Base-by-base conservation (phyloP, 2,888 invertebrate genomes). In the Strigamia crassipes region DNA sequence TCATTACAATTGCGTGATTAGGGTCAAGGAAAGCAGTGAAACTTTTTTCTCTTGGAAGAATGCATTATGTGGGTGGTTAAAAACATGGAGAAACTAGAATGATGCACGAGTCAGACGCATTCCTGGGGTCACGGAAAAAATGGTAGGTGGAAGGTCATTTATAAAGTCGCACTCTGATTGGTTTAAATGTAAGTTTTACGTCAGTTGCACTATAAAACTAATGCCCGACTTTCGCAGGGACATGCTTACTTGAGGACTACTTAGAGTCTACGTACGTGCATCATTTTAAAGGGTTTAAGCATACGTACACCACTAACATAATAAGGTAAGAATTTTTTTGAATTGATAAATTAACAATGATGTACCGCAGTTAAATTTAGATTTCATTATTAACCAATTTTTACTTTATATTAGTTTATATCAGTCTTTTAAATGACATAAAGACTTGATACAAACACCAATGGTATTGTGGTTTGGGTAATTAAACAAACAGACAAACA, bases 221-320 rank as follows among this genome's bases (percentile, higher is more conserved):
- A 15, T 66, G 66, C 66, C 66, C 66, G 66, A 66, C 66, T 66
- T 66, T 66, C 31, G 27, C 66, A 10, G 51, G 51, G 66, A 66
- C 66, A 66, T 27, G 66, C 27, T 66, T 66, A 66, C 31, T 23
- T 66, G 66, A 66, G 66, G 66, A 66, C 66, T 66, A 66, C 66
- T 66, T 66, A n/a, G n/a, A 51, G 6, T 12, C 15, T 1, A n/a
- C 18, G 4, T n/a, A 51, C 51, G n/a, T 51, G 4, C 15, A 51
- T n/a, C 4, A 51, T 15, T 34, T 6, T 51, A 51, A 51, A 51
- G 15, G 42, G 42, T 46, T 46, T 46, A 46, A 46, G 42, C 42
- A 15, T 34, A 42, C 42, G 10, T 13, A 42, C 42, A 42, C 10
- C 4, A 15, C 1, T n/a, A 2, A 46, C 46, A 46, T 8, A n/a